phyloP scores from a whole-genome alignment of 2,113 vertebrate species.

The Seriola aureovittata region DNA sequence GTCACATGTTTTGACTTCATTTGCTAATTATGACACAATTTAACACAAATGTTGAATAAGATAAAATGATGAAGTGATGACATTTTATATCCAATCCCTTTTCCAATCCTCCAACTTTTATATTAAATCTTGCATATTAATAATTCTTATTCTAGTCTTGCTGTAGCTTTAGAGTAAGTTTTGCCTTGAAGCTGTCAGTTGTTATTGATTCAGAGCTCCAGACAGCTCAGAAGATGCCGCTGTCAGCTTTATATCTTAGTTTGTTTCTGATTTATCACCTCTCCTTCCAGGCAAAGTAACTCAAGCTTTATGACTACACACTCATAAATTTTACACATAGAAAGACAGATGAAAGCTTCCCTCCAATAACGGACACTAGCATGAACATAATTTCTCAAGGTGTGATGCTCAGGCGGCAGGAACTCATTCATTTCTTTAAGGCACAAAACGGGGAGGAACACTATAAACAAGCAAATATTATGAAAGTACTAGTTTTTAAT shows the following conservation, averaged over 20 bases:
- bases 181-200: neutral
- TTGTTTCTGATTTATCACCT: conserved; percentile 42
- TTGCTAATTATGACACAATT: too few species aligned
- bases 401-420: neutral
- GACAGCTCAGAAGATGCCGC: neutral
- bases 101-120: too few species aligned
- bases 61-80: too few species aligned
- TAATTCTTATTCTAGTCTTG: too few species aligned
- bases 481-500: too few species aligned
- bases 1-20: too few species aligned
- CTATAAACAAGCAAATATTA: too few species aligned
- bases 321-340: neutral
- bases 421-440: too few species aligned
- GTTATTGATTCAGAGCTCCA: neutral
- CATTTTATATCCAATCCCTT: too few species aligned
- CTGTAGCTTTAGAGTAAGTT: neutral
- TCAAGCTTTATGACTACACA: neutral
- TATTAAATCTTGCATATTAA: too few species aligned
- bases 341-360: neutral
- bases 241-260: conserved; percentile 36
- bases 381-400: neutral
- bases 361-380: neutral
- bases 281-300: conserved; percentile 5
- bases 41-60: too few species aligned
- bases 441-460: too few species aligned